phyloP scores from a whole-genome alignment of 2,797 vertebrate species.

The Erpetoichthys calabaricus region DNA sequence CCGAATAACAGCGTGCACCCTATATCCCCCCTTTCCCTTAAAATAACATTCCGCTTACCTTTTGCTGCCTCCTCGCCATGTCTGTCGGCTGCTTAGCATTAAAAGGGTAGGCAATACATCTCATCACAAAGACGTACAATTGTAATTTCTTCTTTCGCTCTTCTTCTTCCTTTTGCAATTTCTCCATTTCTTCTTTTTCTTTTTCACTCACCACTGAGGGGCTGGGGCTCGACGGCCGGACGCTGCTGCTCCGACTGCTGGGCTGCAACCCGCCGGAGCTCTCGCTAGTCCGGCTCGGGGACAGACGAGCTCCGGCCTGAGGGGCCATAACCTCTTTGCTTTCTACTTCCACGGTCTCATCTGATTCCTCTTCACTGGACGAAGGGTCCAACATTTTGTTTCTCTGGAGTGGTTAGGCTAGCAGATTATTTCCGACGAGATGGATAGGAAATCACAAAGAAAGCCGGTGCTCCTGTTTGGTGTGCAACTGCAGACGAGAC shows the following conservation, averaged over 20 bases:
- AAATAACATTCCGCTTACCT: slow-evolving; percentile 53
- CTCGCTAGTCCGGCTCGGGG: slow-evolving; percentile 66
- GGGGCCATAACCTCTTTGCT: slow-evolving; percentile 67
- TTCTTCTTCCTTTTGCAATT: slow-evolving; percentile 85
- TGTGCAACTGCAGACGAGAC: neutral
- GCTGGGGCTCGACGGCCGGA: slow-evolving; percentile 77
- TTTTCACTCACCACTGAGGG: slow-evolving; percentile 86
- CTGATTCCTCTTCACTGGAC: slow-evolving; percentile 89
- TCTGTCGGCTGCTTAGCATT: slow-evolving; percentile 96
- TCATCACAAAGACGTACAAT: slow-evolving; percentile 95
- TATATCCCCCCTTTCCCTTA: neutral
- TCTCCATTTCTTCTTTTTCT: slow-evolving; percentile 89
- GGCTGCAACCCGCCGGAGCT: slow-evolving; percentile 67
- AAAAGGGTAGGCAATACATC: slow-evolving; percentile 93
- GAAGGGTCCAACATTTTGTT: slow-evolving; percentile 82
- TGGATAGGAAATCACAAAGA: slow-evolving; percentile 4
- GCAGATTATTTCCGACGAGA: slow-evolving; percentile 1
- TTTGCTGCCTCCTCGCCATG: slow-evolving; percentile 93
- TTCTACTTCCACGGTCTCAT: slow-evolving; percentile 76
- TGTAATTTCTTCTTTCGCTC: slow-evolving; percentile 89
- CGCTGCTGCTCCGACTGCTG: slow-evolving; percentile 56
- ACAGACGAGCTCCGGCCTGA: slow-evolving; percentile 49
- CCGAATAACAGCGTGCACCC: too few species aligned
- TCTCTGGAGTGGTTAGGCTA: slow-evolving; percentile 10
- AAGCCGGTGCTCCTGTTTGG: neutral